Base-by-base conservation (phyloP, 2,113 vertebrate genomes). In the Perognathus longimembris region DNA sequence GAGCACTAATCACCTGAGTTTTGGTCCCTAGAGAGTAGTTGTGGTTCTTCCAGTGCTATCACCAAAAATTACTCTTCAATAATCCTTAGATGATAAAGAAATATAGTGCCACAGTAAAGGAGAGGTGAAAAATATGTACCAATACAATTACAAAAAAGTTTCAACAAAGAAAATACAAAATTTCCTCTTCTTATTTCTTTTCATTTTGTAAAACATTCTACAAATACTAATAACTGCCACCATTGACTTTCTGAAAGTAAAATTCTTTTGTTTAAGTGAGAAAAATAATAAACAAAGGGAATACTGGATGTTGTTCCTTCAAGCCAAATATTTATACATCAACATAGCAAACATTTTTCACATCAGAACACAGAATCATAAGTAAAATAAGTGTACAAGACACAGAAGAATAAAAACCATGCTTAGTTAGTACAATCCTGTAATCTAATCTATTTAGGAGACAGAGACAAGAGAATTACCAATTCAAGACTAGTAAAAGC, bases 191-290 rank as follows among this genome's bases (percentile, higher is more conserved):
- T 63, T 81, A 54, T 76, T 85, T 87, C 36, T 90, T 92, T 84
- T 89, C 59, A 38, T 91, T 92, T 94, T 69, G 42, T 76, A 40
- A 94, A 89, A 85, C 81, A 93, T 15, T 96, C 90, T 84, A 30
- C 73, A 89, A 88, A 91, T 28, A 74, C 57, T 81, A 87, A 89
- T 91, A 83, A 89, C 30, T 73, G 36, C 84, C 32, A 21, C 63
- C n/a, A 1, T 73, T 78, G 24, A 38, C 38, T 80, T 38, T 77
- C 81, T 61, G 36, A 91, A 88, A 89, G 91, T 21, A 86, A 7
- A 91, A 73, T 76, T 24, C n/a, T 10, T 84, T 79, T 77, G 80
- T 50, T 40, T 76, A 85, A 90, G 40, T 82, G 20, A 92, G 91
- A 91, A 92, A 94, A 92, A 78, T 82, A 84, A 71, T 77, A 95